These are phyloP conservation scores for Bilobella aurantiaca DNA, from an alignment of 1,140 invertebrate species.

Conservation along the genomic window DNA sequence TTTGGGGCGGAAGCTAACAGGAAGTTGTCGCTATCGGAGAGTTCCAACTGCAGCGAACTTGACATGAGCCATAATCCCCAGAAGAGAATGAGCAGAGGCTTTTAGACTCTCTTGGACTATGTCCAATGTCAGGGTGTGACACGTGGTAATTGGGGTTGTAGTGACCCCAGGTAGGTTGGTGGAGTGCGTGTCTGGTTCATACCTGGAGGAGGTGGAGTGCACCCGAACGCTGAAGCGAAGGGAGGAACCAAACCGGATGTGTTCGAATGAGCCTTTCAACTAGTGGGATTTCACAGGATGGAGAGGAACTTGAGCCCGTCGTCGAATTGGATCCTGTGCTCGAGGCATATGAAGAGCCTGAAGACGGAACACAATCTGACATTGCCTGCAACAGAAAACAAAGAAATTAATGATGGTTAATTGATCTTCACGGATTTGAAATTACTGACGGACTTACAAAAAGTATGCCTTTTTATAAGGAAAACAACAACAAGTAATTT, in stretches of 20 bases:
- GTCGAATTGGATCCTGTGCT: conserved; percentile 21
- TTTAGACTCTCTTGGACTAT: too few relatives aligned
- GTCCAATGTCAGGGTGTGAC: too few relatives aligned
- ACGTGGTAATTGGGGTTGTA: too few relatives aligned
- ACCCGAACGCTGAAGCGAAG: conserved; percentile 80
- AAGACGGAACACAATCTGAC: conserved; percentile 31
- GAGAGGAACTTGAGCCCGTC: conserved; percentile 23
- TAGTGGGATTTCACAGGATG: conserved; percentile 66
- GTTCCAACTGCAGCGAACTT: too few relatives aligned
- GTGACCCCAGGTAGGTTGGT: too few relatives aligned
- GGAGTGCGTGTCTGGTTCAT: too few relatives aligned
- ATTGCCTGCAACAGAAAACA: conserved; percentile 24
- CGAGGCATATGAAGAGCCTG: conserved; percentile 24
- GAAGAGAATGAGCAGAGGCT: too few relatives aligned
- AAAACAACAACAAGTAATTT: too few relatives aligned
- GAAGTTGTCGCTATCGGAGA: too few relatives aligned
- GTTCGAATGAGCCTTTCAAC: conserved; percentile 77
- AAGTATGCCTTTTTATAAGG: background rate
- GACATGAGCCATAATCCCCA: too few relatives aligned
- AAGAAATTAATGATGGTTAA: conserved; percentile 7
- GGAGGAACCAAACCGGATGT: conserved; percentile 90
- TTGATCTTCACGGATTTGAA: too few relatives aligned
- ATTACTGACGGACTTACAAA: background rate
- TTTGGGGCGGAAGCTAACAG: too few relatives aligned
- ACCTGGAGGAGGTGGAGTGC: conserved; percentile 85